Evolutionary conservation across 2,797 vertebrate species (phyloP).

Genomic region (Uromys caudimaculatus): DNA sequence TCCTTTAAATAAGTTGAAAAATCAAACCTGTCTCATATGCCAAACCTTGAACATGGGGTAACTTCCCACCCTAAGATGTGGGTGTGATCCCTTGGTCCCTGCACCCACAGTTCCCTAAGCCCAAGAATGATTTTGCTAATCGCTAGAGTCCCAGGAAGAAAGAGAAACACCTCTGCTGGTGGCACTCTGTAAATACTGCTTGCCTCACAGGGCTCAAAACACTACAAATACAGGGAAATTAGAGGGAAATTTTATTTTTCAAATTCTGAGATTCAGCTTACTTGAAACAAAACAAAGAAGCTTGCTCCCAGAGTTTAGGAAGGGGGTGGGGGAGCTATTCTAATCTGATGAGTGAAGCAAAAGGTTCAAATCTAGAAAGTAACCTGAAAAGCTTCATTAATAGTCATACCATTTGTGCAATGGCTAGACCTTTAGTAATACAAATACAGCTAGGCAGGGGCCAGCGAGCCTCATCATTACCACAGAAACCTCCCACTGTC

Average conservation of each 20-base stretch:
- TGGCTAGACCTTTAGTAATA: neutral
- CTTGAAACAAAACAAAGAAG: neutral
- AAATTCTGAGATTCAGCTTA: neutral
- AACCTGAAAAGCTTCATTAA: conserved; percentile 23
- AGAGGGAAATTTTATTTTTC: neutral
- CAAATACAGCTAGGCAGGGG: neutral
- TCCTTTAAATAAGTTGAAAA: conserved; percentile 35
- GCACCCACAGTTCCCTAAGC: neutral
- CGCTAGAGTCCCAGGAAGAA: neutral
- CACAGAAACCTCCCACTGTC: neutral
- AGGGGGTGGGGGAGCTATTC: neutral
- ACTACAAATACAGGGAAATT: neutral
- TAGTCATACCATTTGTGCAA: neutral
- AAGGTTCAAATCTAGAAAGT: conserved; percentile 22
- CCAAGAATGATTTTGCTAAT: neutral
- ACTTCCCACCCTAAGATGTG: neutral
- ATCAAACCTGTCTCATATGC: conserved; percentile 6
- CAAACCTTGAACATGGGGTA: neutral
- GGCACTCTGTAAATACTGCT: neutral
- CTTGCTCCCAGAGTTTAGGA: neutral
- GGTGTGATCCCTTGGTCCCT: neutral
- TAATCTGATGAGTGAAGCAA: conserved; percentile 15
- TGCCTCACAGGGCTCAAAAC: conserved; percentile 31
- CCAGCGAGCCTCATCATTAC: neutral
- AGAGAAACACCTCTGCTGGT: neutral